Percentiles rank a stretch among this genome's conserved stretches.
These are phyloP conservation scores for Neomicropteryx cornuta DNA, from an alignment of 1,140 invertebrate species.

Conservation along the genomic window DNA sequence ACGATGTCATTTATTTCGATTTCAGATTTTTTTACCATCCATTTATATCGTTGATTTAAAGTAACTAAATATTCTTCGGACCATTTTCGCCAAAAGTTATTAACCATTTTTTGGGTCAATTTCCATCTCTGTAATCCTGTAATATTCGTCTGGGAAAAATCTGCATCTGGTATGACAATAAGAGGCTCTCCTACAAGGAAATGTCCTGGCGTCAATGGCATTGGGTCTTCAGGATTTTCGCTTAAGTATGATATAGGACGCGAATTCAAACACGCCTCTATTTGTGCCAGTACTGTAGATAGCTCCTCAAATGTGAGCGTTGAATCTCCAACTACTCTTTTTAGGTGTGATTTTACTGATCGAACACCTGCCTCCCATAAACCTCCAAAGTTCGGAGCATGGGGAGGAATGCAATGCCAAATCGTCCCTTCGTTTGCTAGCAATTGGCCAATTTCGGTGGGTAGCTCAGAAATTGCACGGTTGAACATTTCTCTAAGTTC, in stretches of 20 bases:
- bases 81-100: constrained; percentile 13
- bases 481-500: no score
- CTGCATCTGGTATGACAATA: constrained; percentile 7
- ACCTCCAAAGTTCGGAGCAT: constrained; percentile 25
- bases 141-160: constrained; percentile 3
- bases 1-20: constrained; percentile 9
- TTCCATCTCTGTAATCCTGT: constrained; percentile 8
- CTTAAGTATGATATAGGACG: constrained; percentile 9
- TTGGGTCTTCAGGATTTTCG: constrained; percentile 13
- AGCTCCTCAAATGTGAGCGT: constrained; percentile 18
- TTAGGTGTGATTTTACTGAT: constrained; percentile 21
- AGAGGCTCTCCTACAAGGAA: constrained; percentile 14
- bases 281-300: constrained; percentile 14
- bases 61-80: constrained; percentile 17
- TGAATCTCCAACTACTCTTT: constrained; percentile 14
- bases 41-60: constrained; percentile 17
- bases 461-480: no score
- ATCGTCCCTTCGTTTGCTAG: constrained; percentile 11
- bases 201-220: constrained; percentile 10
- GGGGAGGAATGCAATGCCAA: constrained; percentile 30
- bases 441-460: constrained; percentile 7
- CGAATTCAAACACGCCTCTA: constrained; percentile 21
- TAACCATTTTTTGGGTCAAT: constrained; percentile 10
- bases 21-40: constrained; percentile 2
- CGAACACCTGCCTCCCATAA: constrained; percentile 14